phyloP scores from a whole-genome alignment of 1,140 invertebrate species.

The Tetraneura akinire region DNA sequence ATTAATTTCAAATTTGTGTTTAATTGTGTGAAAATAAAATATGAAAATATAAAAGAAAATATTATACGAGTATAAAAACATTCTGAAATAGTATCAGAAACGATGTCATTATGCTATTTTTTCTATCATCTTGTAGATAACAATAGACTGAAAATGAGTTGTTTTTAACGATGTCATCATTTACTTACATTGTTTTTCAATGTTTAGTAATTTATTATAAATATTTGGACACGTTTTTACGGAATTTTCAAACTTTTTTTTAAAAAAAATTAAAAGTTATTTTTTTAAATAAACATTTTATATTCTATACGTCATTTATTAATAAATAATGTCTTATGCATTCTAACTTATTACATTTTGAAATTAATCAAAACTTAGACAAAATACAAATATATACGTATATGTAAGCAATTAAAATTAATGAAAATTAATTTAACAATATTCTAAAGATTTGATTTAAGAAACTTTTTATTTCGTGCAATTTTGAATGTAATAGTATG shows the following conservation, averaged over 20 bases:
- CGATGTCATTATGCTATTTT: slow-evolving; percentile 11
- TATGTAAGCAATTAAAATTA: too few species aligned
- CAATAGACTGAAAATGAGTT: slow-evolving; percentile 20
- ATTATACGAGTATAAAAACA: slow-evolving; percentile 20
- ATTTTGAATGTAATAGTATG: too few species aligned
- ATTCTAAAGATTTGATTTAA: too few species aligned
- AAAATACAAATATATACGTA: too few species aligned
- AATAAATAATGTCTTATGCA: too few species aligned
- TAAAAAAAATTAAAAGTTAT: background rate
- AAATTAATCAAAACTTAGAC: too few species aligned
- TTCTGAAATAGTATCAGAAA: slow-evolving; percentile 15
- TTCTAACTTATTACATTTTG: too few species aligned
- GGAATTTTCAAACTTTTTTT: background rate
- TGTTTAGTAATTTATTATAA: slow-evolving; percentile 12
- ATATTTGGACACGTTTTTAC: background rate
- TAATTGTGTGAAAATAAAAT: slow-evolving; percentile 25
- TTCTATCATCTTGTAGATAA: background rate
- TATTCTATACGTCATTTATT: too few species aligned
- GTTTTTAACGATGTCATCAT: background rate
- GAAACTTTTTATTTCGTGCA: too few species aligned
- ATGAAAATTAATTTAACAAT: too few species aligned
- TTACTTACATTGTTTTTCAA: background rate
- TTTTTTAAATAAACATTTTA: too few species aligned
- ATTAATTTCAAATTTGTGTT: slow-evolving; percentile 36
- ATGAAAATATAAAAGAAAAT: slow-evolving; percentile 16